Base-by-base conservation (phyloP, 1,140 invertebrate genomes). In the Pararge aegeria region DNA sequence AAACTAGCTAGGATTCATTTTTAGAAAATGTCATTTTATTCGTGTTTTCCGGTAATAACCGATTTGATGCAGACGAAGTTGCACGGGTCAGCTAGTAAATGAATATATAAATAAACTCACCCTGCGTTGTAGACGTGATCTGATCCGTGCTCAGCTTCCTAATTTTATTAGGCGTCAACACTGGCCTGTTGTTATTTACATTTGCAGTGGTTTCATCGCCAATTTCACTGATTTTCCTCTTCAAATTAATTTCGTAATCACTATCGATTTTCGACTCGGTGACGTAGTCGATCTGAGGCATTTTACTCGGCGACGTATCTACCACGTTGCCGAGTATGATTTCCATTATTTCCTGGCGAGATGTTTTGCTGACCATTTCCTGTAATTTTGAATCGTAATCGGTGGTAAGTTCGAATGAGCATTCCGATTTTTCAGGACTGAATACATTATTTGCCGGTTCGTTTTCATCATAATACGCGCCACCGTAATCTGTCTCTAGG, bases 331-430 rank as follows among this genome's bases (percentile, higher is more conserved):
- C 87, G 10, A 89, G 71, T 61, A 89, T 89, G 13, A 89, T 89
- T 21, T 89, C 83, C 80, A 89, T 80, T 15, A 89, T 80, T 69
- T 89, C 76, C 55, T 86, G 78, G 13, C 84, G 65, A 2, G 87
- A 87, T 21, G 83, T 80, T 27, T 78, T 89, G 20, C 78, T 85
- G 0, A 87, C 82, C 83, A 87, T 89, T 44, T 89, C 84, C 60
- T 87, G 75, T 65, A 89, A 78, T 66, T 85, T 89, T 0, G 78
- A 72, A 60, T 81, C 78, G 38, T 87, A 89, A 69, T 89, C 87
- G 38, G 70, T 83, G 0, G 78, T 76, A 0, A 87, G 24, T 57
- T 87, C 84, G 15, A 87, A 87, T 0, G 84, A 89, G 48, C 83
- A 87, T 63, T 87, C 87, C 0, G 87, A 89, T 76, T 83, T 86